Evolutionary conservation across 30 jellyfish, hydroid and myxozoan genomes (phyloP).

Genomic region (Aurelia aurita complex sp. Pacific): DNA sequence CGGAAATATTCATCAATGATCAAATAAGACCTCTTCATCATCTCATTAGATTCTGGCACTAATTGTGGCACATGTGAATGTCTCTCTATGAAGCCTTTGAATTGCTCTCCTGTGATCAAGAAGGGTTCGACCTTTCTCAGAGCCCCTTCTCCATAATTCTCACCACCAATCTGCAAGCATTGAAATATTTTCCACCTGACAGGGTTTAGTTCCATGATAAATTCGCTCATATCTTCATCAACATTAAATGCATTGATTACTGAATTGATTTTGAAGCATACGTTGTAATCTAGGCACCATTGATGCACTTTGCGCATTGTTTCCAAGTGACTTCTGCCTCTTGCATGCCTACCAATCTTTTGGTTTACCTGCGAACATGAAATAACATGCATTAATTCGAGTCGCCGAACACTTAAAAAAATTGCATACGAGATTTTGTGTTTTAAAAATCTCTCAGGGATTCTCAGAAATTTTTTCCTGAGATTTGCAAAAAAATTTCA

Average conservation of each 20-base stretch:
- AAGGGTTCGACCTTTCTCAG: slow-evolving; percentile 66
- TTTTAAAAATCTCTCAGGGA: no score
- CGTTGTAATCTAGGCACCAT: slow-evolving; percentile 59
- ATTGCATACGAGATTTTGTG: no score
- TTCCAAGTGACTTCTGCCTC: slow-evolving; percentile 66
- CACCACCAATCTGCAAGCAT: slow-evolving; percentile 57
- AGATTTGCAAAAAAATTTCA: no score
- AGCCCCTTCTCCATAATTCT: slow-evolving; percentile 70
- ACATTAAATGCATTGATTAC: slow-evolving; percentile 66
- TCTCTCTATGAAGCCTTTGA: slow-evolving; percentile 47
- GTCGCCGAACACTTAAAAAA: no score
- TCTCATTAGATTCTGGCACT: slow-evolving; percentile 74
- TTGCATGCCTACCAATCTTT: slow-evolving; percentile 66
- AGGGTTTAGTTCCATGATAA: slow-evolving; percentile 52
- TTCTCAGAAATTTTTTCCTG: no score
- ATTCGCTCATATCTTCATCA: slow-evolving; percentile 70
- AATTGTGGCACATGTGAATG: slow-evolving; percentile 61
- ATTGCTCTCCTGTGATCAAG: slow-evolving; percentile 62
- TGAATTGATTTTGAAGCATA: slow-evolving; percentile 62
- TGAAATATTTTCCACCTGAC: slow-evolving; percentile 79
- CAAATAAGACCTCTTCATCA: slow-evolving; percentile 67
- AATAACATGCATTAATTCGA: no score
- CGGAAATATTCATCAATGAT: slow-evolving; percentile 76
- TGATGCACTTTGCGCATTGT: slow-evolving; percentile 47
- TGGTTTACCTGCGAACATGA: slow-evolving; percentile 26